Base-by-base conservation (phyloP, 2,888 invertebrate genomes). In the Tanypteryx hageni region DNA sequence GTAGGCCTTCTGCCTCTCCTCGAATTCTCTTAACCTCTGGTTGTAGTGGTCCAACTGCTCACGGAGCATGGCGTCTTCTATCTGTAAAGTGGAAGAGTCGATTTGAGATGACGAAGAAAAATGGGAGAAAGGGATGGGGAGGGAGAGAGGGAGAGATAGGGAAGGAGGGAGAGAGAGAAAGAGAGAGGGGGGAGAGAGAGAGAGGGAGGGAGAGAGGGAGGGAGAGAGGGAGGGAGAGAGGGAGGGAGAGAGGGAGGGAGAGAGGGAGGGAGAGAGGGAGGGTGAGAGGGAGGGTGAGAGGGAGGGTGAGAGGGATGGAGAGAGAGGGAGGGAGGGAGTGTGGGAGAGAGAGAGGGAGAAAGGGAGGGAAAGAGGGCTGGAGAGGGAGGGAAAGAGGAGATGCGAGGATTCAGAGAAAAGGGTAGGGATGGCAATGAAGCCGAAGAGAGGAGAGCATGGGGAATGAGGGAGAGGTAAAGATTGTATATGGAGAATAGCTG, bases 31-130 rank as follows among this genome's bases (percentile, higher is more conserved):
- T 94, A 99, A 95, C 93, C 98, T 96, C 95, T 98, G 98, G 95
- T 99, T 99, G 95, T 99, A 99, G 92, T 98, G 96, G 94, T 99
- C 98, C 94, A 99, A 97, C 95, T 99, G 99, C 93, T 99, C 98
- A 83, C 98, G 96, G 86, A 99, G 95, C 92, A 98, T 96, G 1
- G 97, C 97, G 94, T 99, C 98, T 95, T 99, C 99, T 92, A 98
- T 94, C 95, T 96, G 94, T 58, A 94, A 93, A 89, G 59, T 92
- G 93, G 86, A 92, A 92, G 68, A 14, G 22, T 13, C 22, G 27
- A 76, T 27, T 22, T 22, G 76, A 76, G 22, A 14, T 14, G 18
- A 10, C n/a, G 76, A 44, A 44, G 5, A 44, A 83, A 44, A 3
- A 44, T 44, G 64, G 64, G 64, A 44, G 44, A 14, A 56, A 83